phyloP scores from a whole-genome alignment of 2,888 invertebrate species.

The Lacanobia oleracea region DNA sequence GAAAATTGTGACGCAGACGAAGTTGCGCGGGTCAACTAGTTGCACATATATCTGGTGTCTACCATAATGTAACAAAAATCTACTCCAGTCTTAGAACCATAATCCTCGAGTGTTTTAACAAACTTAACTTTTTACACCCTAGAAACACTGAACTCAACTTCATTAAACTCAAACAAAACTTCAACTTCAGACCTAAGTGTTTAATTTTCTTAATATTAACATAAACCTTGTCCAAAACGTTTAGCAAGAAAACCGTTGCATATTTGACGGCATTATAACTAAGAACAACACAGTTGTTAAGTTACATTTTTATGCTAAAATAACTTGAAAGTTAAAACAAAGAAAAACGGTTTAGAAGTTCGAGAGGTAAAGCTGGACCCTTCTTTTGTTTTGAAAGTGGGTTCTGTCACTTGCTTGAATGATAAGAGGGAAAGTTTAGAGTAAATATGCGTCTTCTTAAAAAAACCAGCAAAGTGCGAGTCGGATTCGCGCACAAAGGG shows the following conservation, averaged over 20 bases:
- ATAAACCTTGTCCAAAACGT: constrained; percentile 35
- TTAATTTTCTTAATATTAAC: constrained; percentile 44
- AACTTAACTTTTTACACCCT: constrained; percentile 3
- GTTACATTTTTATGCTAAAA: constrained; percentile 55
- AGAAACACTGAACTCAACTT: constrained; percentile 6
- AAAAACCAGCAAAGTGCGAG: no score
- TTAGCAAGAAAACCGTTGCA: constrained; percentile 47
- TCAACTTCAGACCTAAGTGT: constrained; percentile 28
- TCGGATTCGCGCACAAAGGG: no score
- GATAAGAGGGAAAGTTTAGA: neutral
- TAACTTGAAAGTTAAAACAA: constrained; percentile 41
- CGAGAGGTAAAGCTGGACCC: neutral
- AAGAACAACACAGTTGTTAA: constrained; percentile 42
- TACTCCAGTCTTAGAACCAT: neutral
- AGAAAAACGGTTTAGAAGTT: constrained; percentile 41
- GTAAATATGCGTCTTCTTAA: neutral
- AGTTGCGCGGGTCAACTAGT: no score
- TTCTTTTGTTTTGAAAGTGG: constrained; percentile 6
- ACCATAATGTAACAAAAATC: neutral
- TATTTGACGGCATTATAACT: constrained; percentile 55
- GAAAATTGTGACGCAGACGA: no score
- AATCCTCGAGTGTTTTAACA: neutral
- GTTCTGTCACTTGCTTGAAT: constrained; percentile 1
- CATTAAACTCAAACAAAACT: constrained; percentile 10
- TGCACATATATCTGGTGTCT: no score